phyloP scores from a whole-genome alignment of 1,140 invertebrate species.

The Leptinotarsa defecta region DNA sequence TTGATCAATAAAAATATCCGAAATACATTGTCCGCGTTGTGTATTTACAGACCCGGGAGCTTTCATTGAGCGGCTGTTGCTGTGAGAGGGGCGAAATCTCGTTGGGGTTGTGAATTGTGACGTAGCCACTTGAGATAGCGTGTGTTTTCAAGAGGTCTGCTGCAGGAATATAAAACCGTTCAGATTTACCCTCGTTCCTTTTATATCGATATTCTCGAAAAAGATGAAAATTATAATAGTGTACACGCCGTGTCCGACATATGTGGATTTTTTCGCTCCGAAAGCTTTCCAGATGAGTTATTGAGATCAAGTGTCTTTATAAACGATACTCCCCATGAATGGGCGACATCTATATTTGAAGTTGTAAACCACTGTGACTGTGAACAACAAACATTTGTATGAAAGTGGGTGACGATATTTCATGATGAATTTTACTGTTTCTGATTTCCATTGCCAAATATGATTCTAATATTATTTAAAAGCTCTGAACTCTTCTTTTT shows the following conservation, averaged over 20 bases:
- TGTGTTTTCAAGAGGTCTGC: conserved; percentile 37
- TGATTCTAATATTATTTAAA: too few relatives aligned
- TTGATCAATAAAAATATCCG: conserved; percentile 6
- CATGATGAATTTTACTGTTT: too few relatives aligned
- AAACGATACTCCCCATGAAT: too few relatives aligned
- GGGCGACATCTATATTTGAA: too few relatives aligned
- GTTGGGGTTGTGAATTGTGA: conserved; percentile 28
- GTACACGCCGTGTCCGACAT: background rate
- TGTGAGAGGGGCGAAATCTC: background rate
- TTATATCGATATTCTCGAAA: conserved; percentile 3
- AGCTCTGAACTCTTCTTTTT: background rate
- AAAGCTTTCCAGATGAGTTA: too few relatives aligned
- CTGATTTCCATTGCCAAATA: too few relatives aligned
- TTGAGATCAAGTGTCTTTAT: too few relatives aligned
- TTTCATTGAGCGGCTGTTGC: background rate
- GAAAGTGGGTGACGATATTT: too few relatives aligned
- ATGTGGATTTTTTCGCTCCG: too few relatives aligned
- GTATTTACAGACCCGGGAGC: background rate
- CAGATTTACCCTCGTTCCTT: conserved; percentile 21
- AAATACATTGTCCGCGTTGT: conserved; percentile 4
- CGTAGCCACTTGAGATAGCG: conserved; percentile 39
- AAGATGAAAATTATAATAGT: background rate
- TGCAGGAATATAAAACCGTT: conserved; percentile 22
- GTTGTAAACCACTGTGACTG: too few relatives aligned
- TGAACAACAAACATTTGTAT: too few relatives aligned